Evolutionary conservation across 2,113 vertebrate species (phyloP).

Genomic region (Chionis minor): DNA sequence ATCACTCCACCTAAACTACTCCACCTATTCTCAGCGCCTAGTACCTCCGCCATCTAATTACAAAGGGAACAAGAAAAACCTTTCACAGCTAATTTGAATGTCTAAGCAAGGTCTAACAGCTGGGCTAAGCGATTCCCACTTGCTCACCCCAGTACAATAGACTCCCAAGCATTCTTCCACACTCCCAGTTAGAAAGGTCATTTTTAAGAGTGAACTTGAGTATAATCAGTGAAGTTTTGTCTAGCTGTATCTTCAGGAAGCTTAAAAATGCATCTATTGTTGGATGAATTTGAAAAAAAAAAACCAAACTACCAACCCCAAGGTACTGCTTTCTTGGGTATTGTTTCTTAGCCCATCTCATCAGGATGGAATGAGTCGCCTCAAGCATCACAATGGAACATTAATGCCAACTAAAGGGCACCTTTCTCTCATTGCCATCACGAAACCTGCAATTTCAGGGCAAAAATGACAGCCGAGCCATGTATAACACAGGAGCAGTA

Average conservation of each 20-base stretch:
- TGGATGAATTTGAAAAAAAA: not conserved
- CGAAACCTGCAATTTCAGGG: not conserved
- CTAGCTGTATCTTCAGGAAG: not conserved
- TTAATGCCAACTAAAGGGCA: conserved; percentile 14
- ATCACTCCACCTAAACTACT: not conserved
- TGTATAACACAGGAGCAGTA: not conserved
- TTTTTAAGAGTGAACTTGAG: not conserved
- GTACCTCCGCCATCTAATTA: not conserved
- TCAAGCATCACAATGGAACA: not conserved
- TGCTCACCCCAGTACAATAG: not conserved
- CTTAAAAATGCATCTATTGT: not conserved
- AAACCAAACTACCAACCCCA: not conserved
- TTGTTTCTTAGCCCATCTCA: conserved; percentile 9
- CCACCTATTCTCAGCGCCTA: not conserved
- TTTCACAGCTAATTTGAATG: conserved; percentile 31
- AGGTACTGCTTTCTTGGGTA: not conserved
- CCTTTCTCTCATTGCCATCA: not conserved
- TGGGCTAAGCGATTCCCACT: not conserved
- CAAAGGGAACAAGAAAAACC: conserved; percentile 23
- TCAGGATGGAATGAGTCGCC: not conserved
- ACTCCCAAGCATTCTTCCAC: not conserved
- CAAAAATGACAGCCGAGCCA: not conserved
- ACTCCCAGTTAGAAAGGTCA: not conserved
- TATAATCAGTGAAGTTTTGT: not conserved
- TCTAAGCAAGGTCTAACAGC: conserved; percentile 40